Percentiles rank a stretch among this genome's conserved stretches.
phyloP scores from a whole-genome alignment of 1,140 invertebrate genomes.

The Spodoptera litura region DNA sequence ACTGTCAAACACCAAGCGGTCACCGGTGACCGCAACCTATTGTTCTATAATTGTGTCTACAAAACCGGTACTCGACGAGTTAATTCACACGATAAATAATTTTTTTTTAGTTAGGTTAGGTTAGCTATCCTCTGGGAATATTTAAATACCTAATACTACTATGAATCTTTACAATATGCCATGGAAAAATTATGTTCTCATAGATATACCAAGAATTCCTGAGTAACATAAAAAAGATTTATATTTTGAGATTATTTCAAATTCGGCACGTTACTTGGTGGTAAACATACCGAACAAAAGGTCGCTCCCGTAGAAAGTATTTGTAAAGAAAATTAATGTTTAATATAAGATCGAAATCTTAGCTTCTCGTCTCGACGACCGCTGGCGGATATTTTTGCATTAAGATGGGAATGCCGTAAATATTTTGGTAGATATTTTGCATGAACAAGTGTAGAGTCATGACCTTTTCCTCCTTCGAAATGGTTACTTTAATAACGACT shows the following conservation, averaged over 20 bases:
- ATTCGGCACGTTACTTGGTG: constrained; percentile 48
- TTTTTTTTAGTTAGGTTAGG: no score
- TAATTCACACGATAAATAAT: no score
- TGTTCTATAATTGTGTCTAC: no score
- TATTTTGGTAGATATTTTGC: constrained; percentile 36
- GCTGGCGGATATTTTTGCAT: constrained; percentile 49
- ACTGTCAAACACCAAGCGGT: no score
- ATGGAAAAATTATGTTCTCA: background rate
- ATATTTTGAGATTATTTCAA: constrained; percentile 55
- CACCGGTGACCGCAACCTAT: no score
- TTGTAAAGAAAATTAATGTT: constrained; percentile 61
- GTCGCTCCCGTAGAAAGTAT: constrained; percentile 52
- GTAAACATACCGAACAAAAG: constrained; percentile 58
- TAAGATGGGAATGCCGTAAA: constrained; percentile 43
- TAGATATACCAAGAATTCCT: constrained; percentile 5
- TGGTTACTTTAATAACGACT: no score
- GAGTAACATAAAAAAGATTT: constrained; percentile 48
- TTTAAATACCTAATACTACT: no score
- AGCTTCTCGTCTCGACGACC: constrained; percentile 41
- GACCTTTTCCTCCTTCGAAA: background rate
- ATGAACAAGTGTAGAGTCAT: constrained; percentile 39
- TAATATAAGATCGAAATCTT: constrained; percentile 56
- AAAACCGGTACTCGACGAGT: no score
- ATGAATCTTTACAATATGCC: background rate
- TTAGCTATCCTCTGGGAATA: no score